Conservation (phyloP, 2,888 invertebrate genomes). For the Automeris io region DNA sequence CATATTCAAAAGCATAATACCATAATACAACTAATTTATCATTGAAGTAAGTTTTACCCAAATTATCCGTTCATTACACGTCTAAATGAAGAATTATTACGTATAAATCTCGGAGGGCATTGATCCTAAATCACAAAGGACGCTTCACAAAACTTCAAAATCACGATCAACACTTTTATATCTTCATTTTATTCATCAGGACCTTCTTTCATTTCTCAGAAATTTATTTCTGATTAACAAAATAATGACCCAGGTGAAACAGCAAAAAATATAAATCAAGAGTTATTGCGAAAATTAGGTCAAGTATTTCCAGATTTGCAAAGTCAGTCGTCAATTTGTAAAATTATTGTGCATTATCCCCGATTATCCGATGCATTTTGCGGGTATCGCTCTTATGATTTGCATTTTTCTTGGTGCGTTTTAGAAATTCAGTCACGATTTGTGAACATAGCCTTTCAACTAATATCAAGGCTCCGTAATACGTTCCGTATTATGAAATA, state of each 20-base stretch:
- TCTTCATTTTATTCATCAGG: conserved; percentile 13
- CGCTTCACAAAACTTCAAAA: conserved; percentile 17
- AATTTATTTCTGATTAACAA: not conserved
- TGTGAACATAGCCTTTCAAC: conserved; percentile 35
- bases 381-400: conserved; percentile 9
- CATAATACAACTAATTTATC: not conserved
- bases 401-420: conserved; percentile 12
- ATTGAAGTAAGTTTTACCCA: not conserved
- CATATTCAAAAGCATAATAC: too few species aligned
- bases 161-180: too few species aligned
- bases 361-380: not conserved
- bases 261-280: conserved; percentile 5
- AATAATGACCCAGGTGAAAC: conserved; percentile 4
- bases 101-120: conserved; percentile 20
- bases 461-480: conserved; percentile 49
- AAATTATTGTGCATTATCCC: not conserved
- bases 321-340: not conserved
- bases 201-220: conserved; percentile 10
- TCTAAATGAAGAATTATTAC: conserved; percentile 14
- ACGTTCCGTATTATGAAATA: conserved; percentile 39
- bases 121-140: conserved; percentile 22
- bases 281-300: not conserved
- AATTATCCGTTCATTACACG: conserved; percentile 9
- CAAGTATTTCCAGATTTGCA: not conserved
- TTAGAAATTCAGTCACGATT: conserved; percentile 36